phyloP scores from a whole-genome alignment of 2,113 vertebrate species.

The Dromiciops gliroides region DNA sequence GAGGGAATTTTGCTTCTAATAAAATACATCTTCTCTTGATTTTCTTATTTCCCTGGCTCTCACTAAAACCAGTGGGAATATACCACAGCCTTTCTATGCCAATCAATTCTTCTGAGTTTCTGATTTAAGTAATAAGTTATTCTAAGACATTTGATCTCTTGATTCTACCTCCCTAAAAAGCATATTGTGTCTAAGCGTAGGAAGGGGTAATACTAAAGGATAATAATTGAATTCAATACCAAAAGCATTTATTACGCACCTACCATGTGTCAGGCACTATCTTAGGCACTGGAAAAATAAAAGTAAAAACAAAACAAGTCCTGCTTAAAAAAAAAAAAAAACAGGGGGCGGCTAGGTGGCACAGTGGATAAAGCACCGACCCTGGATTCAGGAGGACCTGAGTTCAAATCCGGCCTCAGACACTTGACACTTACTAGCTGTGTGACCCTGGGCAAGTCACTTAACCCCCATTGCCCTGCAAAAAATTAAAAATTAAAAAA shows the following conservation, averaged over 20 bases:
- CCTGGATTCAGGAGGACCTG: too few relatives aligned
- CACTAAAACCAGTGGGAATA: neutral
- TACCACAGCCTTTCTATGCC: neutral
- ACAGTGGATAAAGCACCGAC: too few relatives aligned
- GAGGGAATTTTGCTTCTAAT: constrained; percentile 65
- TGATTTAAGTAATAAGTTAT: constrained; percentile 16
- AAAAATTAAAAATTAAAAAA: too few relatives aligned
- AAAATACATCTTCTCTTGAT: constrained; percentile 68
- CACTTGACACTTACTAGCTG: too few relatives aligned
- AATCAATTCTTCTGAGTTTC: neutral
- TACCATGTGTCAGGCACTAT: neutral
- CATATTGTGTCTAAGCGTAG: neutral
- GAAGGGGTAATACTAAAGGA: neutral
- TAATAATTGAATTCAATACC: neutral
- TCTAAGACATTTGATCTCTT: constrained; percentile 21
- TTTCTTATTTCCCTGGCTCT: constrained; percentile 33
- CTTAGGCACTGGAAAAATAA: neutral
- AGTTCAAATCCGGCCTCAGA: too few relatives aligned
- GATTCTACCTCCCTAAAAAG: neutral
- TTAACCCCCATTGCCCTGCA: too few relatives aligned
- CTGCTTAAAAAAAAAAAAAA: too few relatives aligned
- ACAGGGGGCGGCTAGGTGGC: too few relatives aligned
- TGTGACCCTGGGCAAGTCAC: too few relatives aligned
- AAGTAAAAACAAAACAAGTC: neutral
- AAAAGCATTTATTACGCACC: neutral